Base-by-base conservation (phyloP, 1,140 invertebrate genomes). In the Sitophilus oryzae region DNA sequence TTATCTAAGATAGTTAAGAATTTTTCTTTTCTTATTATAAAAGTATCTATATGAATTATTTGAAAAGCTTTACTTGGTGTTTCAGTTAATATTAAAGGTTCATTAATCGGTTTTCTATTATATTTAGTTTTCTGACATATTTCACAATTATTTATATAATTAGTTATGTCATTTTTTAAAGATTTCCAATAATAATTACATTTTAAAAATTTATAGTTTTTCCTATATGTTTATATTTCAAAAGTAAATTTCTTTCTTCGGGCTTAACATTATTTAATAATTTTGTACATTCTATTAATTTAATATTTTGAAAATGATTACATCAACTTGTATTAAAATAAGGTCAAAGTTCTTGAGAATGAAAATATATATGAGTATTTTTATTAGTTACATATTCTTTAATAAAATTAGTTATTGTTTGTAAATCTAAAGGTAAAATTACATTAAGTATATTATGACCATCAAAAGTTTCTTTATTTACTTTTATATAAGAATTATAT, bases 211-310 rank as follows among this genome's bases (percentile, higher is more conserved):
- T 52, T 42, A 9, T 25, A 2, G 49, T 58, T 48, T 58, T 50
- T 2, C 53, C 18, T 16, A 58, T 52, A 16, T 48, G 54, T 14
- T 44, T n/a, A 49, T 57, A 18, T 57, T 57, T 52, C 15, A 50
- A 45, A 22, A 57, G 6, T 22, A 34, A 10, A 41, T 34, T 22
- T 2, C 11, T 8, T 36, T 47, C 23, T 21, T 37, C 45, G 6
- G 14, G 11, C 14, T 47, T n/a, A n/a, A n/a, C n/a, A n/a, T n/a
- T n/a, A n/a, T n/a, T n/a, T n/a, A n/a, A n/a, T n/a, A n/a, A n/a
- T n/a, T n/a, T n/a, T n/a, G n/a, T n/a, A n/a, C n/a, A n/a, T n/a
- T n/a, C n/a, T n/a, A n/a, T n/a, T n/a, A n/a, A n/a, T n/a, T n/a
- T n/a, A n/a, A n/a, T n/a, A n/a, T n/a, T n/a, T n/a, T n/a, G n/a